Evolutionary conservation across 2,797 vertebrate species (phyloP), one percentile per base, ranked within the genome.

Genomic region (Notolepis coatsorum): DNA sequence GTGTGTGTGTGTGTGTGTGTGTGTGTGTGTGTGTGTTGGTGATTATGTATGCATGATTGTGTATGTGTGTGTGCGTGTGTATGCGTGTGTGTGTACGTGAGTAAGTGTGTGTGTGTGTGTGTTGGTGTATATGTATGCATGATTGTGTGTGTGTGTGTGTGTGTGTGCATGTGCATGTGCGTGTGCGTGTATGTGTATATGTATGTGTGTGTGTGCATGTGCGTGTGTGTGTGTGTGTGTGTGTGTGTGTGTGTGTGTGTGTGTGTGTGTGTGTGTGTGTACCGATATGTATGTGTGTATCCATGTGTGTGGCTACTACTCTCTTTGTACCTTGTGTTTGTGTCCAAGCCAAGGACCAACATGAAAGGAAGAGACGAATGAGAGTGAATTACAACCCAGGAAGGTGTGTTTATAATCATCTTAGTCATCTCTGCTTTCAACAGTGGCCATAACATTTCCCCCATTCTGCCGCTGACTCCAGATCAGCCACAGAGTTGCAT

Each of bases 321-420:
- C 52, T 43, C 81, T 88, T 88, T 88, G 85, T 89, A 90, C 80
- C 31, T 68, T 3, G 25, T 81, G 79, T 83, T 84, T 86, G 80
- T 59, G 18, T 81, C 73, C 61, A 48, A 62, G 74, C 84, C 85
- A 88, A 85, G 72, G 69, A 69, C 73, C 1, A 60, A 88, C 86
- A 82, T 88, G 71, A 85, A 86, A 84, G 79, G 45, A 72, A 68
- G 20, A 77, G 73, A 67, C 58, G 66, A 81, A 82, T 84, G 67
- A 42, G 60, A 68, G 42, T 18, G 55, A 55, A 62, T 30, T 68
- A 31, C 45, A 48, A 65, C 69, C 72, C 57, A 47, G 63, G 79
- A 73, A 76, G 77, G 64, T 72, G 75, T 65, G 59, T 58, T 80
- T 56, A 13, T 20, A 55, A 55, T 79, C 59, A 57, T 69, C 49